Evolutionary conservation across 1,140 invertebrate species (phyloP), one percentile per base, ranked within the genome.

Genomic region (Maconellicoccus hirsutus): DNA sequence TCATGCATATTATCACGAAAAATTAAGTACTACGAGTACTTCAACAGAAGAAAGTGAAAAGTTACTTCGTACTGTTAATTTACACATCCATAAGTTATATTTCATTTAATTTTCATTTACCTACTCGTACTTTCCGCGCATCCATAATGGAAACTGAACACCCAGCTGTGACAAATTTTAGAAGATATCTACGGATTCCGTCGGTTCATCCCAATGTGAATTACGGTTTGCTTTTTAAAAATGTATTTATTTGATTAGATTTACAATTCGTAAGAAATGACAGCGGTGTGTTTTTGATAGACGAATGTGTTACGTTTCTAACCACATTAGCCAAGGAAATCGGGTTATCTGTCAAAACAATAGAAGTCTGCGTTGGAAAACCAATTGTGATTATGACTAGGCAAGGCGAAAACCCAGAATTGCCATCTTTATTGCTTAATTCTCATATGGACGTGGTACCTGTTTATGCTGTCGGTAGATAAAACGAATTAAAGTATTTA

Each of bases 371-470:
- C 0, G 81, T 84, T 0, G 81, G 82, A 25, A 92, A 90, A 77
- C 92, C 92, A 0, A 82, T 94, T 14, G 82, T 92, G 21, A 80
- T 96, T 16, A 85, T 97, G 77, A 93, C 89, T 69, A 93, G 91
- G 88, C 75, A 79, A 72, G 94, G 94, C 38, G 81, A 78, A 0
- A 79, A 92, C 10, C 89, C 91, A 0, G 75, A 79, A 1, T 77
- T 92, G 66, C 85, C 88, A 1, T 82, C 89, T 1, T 81, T 98
- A 27, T 76, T 96, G 27, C 83, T 98, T 0, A 96, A 96, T 78
- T 95, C 92, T 14, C 94, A 97, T 75, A 96, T 92, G 84, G 94
- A 97, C 81, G 94, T 97, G 23, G 95, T 98, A 2, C 93, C 94
- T 3, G 93, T 94, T 0, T 93, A 88, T 79, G 82, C 83, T 74